phyloP scores from a whole-genome alignment of 1,140 invertebrate species.

The Achatina immaculata region DNA sequence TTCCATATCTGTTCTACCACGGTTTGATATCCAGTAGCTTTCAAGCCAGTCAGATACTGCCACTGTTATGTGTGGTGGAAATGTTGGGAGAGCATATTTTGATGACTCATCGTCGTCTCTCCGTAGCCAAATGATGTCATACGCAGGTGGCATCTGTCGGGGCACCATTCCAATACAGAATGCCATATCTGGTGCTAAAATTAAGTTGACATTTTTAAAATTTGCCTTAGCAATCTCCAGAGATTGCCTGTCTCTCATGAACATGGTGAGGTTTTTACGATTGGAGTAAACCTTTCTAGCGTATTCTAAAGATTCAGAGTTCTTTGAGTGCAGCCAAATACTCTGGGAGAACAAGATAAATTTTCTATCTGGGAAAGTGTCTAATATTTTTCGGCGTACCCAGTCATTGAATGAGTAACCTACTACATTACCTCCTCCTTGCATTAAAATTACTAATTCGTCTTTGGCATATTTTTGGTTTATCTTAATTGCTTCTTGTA shows the following conservation, averaged over 20 bases:
- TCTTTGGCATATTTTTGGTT: slow-evolving; percentile 3
- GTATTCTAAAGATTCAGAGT: too few relatives aligned
- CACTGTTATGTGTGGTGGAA: slow-evolving; percentile 33
- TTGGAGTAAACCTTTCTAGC: slow-evolving; percentile 40
- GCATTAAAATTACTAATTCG: slow-evolving; percentile 41
- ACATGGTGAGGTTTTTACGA: slow-evolving; percentile 41
- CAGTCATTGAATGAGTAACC: slow-evolving; percentile 34
- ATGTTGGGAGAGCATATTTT: slow-evolving; percentile 6
- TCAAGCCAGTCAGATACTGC: slow-evolving; percentile 36
- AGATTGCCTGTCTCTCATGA: slow-evolving; percentile 49
- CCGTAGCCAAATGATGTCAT: slow-evolving; percentile 40
- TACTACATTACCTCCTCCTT: slow-evolving; percentile 50
- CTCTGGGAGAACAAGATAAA: slow-evolving; percentile 43
- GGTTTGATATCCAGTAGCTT: neutral
- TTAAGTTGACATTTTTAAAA: slow-evolving; percentile 29
- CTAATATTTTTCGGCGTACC: slow-evolving; percentile 20
- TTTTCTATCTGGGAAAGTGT: slow-evolving; percentile 33
- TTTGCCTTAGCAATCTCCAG: slow-evolving; percentile 36
- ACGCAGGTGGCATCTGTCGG: slow-evolving; percentile 20
- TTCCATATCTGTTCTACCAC: slow-evolving; percentile 27
- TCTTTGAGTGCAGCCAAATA: slow-evolving; percentile 28
- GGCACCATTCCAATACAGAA: slow-evolving; percentile 29
- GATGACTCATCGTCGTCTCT: slow-evolving; percentile 34
- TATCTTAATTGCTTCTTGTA: slow-evolving; percentile 2
- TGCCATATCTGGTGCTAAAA: slow-evolving; percentile 43